A percentile compares a stretch with the other conserved stretches of the same genome.
Evolutionary conservation across 2,888 invertebrate genomes (phyloP).

Genomic region (Sarcophaga carnaria): DNA sequence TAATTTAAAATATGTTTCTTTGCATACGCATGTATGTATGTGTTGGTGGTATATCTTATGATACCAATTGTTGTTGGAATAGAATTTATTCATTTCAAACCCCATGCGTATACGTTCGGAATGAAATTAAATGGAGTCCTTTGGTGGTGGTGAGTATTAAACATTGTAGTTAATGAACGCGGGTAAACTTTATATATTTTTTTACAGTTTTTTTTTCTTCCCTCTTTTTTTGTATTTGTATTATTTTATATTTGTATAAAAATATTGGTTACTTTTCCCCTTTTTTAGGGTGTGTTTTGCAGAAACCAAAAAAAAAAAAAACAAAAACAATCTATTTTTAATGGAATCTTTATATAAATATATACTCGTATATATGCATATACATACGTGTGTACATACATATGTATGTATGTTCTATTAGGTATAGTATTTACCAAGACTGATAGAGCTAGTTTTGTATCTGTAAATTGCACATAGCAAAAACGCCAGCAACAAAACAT

Average conservation of each 20-base stretch:
- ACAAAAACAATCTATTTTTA: constrained; percentile 71
- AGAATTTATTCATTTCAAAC: too few species aligned
- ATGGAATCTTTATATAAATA: constrained; percentile 77
- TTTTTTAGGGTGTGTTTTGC: constrained; percentile 70
- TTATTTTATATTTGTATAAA: constrained; percentile 2
- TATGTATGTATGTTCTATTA: neutral
- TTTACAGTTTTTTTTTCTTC: too few species aligned
- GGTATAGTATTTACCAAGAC: neutral
- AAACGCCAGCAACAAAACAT: neutral
- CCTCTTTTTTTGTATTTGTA: too few species aligned
- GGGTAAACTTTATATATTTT: too few species aligned
- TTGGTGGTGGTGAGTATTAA: too few species aligned
- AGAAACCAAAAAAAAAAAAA: constrained; percentile 42
- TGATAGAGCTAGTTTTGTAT: neutral
- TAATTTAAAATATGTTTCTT: too few species aligned
- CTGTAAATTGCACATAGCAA: neutral
- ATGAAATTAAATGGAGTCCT: too few species aligned
- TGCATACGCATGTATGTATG: neutral
- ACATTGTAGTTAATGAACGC: too few species aligned
- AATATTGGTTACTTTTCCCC: constrained; percentile 74
- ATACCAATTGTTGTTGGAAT: too few species aligned
- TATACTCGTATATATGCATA: constrained; percentile 1
- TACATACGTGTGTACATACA: neutral
- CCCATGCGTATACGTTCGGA: too few species aligned
- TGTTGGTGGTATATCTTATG: too few species aligned